Evolutionary conservation across 2,888 invertebrate species (phyloP), one percentile per base, ranked within the genome.

Genomic region (Pycnomerus fuliginosus): DNA sequence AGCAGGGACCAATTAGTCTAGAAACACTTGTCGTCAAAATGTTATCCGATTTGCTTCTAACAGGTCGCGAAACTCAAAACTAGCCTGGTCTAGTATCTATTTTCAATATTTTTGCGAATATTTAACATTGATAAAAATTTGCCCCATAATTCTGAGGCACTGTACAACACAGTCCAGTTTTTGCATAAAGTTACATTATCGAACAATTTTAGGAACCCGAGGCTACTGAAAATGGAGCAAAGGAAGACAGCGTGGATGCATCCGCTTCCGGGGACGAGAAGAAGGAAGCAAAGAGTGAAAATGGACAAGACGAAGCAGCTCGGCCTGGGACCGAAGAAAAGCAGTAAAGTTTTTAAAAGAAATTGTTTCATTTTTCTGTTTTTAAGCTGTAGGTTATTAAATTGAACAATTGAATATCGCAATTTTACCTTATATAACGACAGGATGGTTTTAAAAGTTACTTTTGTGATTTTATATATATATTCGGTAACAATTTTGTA

Each of bases 211-310:
- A n/a, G 55, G 57, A 62, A 35, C 36, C 53, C 25, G 65, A 66
- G 44, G 61, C 69, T 16, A 68, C 69, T 27, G 70, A 70, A 48
- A 71, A 71, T 37, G 71, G 71, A 3, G 67, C 69, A 12, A 70
- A 70, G 57, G 69, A 69, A 47, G 69, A 70, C 34, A 65, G 64
- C 44, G 67, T 58, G 29, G 68, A 69, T 46, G 58, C 61, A 28
- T 58, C 65, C 30, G 62, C 65, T 40, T 60, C 60, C 15, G 66
- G 64, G 41, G 64, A 61, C 22, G 66, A 67, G 34, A 59, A 65
- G 40, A 63, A 60, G 44, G 65, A 25, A 8, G 63, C 60, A 12
- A 25, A 25, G 5, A 25, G 25, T 54, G 58, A 63, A 53, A 61
- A 61, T 52, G 53, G 66, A 56, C 52, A 58, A 50, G 60, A 51